Percentiles rank a stretch among this genome's conserved stretches.
phyloP scores from a whole-genome alignment of 1,140 invertebrate genomes.

The fruit fly (Drosophila melanogaster) region DNA sequence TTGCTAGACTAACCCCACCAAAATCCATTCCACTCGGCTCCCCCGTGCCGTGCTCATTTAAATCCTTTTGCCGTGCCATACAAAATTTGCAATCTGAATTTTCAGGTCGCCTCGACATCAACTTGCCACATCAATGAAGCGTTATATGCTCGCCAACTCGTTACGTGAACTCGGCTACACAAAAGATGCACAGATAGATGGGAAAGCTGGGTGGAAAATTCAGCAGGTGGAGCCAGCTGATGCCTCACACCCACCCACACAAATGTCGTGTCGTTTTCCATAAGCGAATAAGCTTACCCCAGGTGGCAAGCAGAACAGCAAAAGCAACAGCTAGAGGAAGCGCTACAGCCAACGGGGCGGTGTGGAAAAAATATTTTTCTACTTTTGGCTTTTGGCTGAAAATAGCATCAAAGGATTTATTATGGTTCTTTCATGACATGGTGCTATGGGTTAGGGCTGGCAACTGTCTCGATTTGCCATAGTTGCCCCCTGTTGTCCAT shows the following conservation, averaged over 20 bases:
- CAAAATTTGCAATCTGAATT: slow-evolving; percentile 42
- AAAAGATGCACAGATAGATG: slow-evolving; percentile 44
- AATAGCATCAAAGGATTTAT: slow-evolving; percentile 82
- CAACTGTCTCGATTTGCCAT: slow-evolving; percentile 48
- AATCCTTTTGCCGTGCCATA: slow-evolving; percentile 40
- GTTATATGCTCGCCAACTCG: slow-evolving; percentile 42
- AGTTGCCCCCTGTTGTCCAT: slow-evolving; percentile 26
- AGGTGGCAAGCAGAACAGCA: slow-evolving; percentile 35
- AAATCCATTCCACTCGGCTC: not conserved
- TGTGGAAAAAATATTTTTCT: slow-evolving; percentile 67
- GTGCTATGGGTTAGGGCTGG: slow-evolving; percentile 33
- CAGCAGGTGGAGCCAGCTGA: slow-evolving; percentile 3
- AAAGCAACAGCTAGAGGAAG: slow-evolving; percentile 5
- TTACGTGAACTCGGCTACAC: slow-evolving; percentile 33
- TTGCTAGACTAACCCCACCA: not conserved
- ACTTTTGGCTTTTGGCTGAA: slow-evolving; percentile 77
- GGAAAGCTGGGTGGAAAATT: slow-evolving; percentile 17
- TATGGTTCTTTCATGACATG: slow-evolving; percentile 59
- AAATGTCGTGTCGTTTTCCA: slow-evolving; percentile 69
- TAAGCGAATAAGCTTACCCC: slow-evolving; percentile 63
- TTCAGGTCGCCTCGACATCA: slow-evolving; percentile 28
- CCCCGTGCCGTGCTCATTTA: slow-evolving; percentile 33
- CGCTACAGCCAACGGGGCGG: not conserved
- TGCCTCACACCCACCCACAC: slow-evolving; percentile 37
- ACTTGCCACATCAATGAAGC: slow-evolving; percentile 56